Evolutionary conservation across 2,888 invertebrate genomes (phyloP).

Genomic region (Dexiosoma caninum): DNA sequence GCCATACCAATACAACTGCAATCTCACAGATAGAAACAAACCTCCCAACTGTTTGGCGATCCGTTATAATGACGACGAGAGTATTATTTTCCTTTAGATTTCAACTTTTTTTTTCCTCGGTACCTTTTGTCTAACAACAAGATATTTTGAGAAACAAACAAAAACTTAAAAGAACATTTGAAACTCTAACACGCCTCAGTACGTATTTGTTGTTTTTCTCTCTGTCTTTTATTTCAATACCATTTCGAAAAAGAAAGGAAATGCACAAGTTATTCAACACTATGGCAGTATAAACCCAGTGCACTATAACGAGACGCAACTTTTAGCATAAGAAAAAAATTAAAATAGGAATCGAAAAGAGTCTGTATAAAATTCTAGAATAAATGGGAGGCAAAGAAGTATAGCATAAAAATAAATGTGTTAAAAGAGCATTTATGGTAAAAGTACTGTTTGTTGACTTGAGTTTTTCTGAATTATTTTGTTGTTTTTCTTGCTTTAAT

Average conservation of each 20-base stretch:
- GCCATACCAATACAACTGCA: conserved; percentile 1
- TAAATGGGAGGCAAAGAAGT: neutral
- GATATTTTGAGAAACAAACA: conserved; percentile 46
- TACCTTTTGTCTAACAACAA: conserved; percentile 36
- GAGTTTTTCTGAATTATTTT: neutral
- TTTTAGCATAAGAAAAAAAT: conserved; percentile 20
- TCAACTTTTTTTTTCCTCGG: neutral
- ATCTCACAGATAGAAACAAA: neutral
- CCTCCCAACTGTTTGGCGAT: conserved; percentile 37
- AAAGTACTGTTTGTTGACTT: conserved; percentile 61
- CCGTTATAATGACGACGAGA: conserved; percentile 56
- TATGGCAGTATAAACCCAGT: conserved; percentile 20
- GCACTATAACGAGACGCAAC: conserved; percentile 48
- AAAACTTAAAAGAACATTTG: conserved; percentile 30
- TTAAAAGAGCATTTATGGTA: conserved; percentile 60
- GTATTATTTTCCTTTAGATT: neutral
- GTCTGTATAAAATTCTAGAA: conserved; percentile 17
- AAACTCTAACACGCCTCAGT: conserved; percentile 18
- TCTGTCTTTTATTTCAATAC: conserved; percentile 16
- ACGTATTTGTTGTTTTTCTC: neutral
- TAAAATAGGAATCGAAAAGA: neutral
- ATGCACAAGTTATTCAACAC: conserved; percentile 48
- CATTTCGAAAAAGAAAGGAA: conserved; percentile 53
- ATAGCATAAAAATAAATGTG: conserved; percentile 49
- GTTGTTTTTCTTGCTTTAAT: conserved; percentile 9